phyloP scores from a whole-genome alignment of 2,797 vertebrate species.

The Synaphobranchus kaupii region DNA sequence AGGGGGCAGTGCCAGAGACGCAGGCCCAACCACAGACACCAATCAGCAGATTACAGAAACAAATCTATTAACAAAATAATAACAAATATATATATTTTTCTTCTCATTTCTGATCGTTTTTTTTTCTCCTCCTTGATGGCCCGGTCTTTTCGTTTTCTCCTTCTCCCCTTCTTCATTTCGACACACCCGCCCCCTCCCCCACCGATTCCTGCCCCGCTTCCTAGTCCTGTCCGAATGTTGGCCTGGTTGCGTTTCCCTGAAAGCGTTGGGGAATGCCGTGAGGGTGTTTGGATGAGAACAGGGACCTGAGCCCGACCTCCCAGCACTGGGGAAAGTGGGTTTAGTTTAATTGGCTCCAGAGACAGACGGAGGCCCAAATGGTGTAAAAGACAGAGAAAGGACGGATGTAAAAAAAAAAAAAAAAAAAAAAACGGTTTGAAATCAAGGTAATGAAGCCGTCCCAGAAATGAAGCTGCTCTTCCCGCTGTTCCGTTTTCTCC shows the following conservation, averaged over 20 bases:
- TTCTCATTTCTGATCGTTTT: slow-evolving; percentile 63
- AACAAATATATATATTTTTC: slow-evolving; percentile 66
- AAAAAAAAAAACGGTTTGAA: background rate
- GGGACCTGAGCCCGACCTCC: background rate
- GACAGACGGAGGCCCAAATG: no score
- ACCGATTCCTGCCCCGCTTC: slow-evolving; percentile 60
- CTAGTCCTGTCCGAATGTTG: slow-evolving; percentile 6
- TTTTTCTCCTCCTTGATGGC: slow-evolving; percentile 49
- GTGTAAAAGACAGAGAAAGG: background rate
- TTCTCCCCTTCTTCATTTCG: slow-evolving; percentile 45
- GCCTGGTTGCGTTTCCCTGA: slow-evolving; percentile 6
- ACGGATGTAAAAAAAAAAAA: background rate
- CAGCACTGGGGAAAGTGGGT: background rate
- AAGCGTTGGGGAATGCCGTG: background rate
- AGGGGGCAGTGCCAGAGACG: slow-evolving; percentile 54
- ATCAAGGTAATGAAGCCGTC: slow-evolving; percentile 37
- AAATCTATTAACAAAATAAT: slow-evolving; percentile 77
- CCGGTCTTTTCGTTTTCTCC: slow-evolving; percentile 62
- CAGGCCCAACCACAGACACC: slow-evolving; percentile 36
- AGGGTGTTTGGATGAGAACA: slow-evolving; percentile 5
- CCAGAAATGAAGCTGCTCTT: slow-evolving; percentile 30
- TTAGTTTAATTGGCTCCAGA: background rate
- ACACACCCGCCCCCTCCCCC: slow-evolving; percentile 34
- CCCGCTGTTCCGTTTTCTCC: background rate
- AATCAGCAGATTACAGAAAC: slow-evolving; percentile 62